These are phyloP conservation scores for Sphaeramia orbicularis DNA, from an alignment of 2,797 vertebrate species.

Conservation along the genomic window DNA sequence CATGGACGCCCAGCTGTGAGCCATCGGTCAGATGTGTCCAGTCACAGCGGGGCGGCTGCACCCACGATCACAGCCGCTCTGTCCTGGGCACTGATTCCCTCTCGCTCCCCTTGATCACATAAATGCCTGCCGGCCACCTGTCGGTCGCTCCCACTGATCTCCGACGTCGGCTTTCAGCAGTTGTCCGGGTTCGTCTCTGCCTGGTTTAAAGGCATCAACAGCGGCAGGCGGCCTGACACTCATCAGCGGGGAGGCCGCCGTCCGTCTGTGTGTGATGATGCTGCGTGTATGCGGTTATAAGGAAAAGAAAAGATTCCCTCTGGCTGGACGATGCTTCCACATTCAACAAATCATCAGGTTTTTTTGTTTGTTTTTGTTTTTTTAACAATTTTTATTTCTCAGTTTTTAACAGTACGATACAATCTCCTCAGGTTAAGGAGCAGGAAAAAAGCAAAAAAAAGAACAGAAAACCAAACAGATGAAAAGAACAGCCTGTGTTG, in stretches of 20 bases:
- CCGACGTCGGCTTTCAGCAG: conserved; percentile 49
- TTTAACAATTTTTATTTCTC: too few species aligned
- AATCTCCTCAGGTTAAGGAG: too few species aligned
- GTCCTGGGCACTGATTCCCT: conserved; percentile 58
- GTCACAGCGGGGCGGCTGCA: conserved; percentile 60
- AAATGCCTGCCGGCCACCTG: conserved; percentile 70
- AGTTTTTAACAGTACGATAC: too few species aligned
- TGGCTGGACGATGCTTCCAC: conserved; percentile 48
- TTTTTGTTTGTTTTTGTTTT: too few species aligned
- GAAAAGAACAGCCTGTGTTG: too few species aligned
- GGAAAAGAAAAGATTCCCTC: conserved; percentile 27
- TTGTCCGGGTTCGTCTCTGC: conserved; percentile 65
- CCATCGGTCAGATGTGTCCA: conserved; percentile 71
- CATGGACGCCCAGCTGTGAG: conserved; percentile 73
- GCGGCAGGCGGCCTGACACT: conserved; percentile 53
- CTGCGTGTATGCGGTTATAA: conserved; percentile 9
- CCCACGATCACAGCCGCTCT: conserved; percentile 71
- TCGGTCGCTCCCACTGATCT: conserved; percentile 72
- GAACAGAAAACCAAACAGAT: too few species aligned
- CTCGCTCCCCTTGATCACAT: conserved; percentile 58
- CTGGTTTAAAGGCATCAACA: conserved; percentile 53
- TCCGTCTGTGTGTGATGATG: conserved; percentile 29
- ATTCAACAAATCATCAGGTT: conserved; percentile 25
- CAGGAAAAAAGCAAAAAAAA: too few species aligned
- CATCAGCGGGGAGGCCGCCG: conserved; percentile 47